These are phyloP conservation scores for Anoura caudifer DNA, from an alignment of 2,113 vertebrate species.

Conservation along the genomic window DNA sequence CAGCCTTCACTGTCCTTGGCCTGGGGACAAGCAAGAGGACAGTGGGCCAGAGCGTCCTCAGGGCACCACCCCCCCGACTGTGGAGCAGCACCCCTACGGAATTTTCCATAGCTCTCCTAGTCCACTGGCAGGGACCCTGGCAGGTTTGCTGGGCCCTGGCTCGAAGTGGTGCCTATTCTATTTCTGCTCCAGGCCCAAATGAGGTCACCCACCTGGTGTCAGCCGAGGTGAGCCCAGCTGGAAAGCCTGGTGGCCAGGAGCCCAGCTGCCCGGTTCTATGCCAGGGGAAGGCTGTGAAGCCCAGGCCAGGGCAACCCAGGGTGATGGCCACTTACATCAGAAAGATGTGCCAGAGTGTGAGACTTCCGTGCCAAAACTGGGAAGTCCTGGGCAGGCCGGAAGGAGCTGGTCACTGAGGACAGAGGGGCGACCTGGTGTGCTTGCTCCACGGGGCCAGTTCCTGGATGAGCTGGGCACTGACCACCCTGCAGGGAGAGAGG, in stretches of 20 bases:
- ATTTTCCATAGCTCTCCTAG: background rate
- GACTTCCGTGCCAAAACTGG: background rate
- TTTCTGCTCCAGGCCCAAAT: constrained; percentile 29
- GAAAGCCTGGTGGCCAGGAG: background rate
- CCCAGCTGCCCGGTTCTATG: background rate
- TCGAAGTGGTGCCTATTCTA: background rate
- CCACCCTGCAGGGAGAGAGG: background rate
- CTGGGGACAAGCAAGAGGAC: background rate
- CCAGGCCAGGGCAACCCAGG: background rate
- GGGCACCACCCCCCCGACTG: too few relatives aligned
- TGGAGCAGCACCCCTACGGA: background rate
- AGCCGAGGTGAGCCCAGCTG: background rate
- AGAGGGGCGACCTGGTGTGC: fast-evolving
- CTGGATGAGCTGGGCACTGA: background rate
- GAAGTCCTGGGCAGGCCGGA: background rate
- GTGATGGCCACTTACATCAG: fast-evolving
- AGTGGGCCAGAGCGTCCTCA: background rate
- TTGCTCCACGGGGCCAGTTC: fast-evolving
- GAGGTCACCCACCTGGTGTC: background rate
- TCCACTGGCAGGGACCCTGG: background rate
- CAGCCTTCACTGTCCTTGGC: background rate
- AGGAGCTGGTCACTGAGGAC: fast-evolving
- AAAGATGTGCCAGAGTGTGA: background rate
- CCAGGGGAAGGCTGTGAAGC: background rate
- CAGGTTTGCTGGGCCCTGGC: fast-evolving